Evolutionary conservation across 2,797 vertebrate species (phyloP).

Genomic region (Tenualosa ilisha): DNA sequence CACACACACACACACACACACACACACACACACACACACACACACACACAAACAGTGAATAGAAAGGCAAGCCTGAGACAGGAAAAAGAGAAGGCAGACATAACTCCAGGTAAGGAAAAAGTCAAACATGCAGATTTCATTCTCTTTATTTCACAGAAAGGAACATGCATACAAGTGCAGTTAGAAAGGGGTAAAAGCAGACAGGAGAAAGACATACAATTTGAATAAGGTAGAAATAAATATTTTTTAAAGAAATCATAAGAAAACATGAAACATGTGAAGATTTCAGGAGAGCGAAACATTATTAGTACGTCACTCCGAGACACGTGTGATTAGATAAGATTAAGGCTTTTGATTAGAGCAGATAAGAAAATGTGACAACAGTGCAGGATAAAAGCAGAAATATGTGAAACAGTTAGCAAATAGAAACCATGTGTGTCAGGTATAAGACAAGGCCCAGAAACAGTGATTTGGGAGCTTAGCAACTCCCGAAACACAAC

Average conservation of each 20-base stretch:
- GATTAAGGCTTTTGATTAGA: constrained; percentile 14
- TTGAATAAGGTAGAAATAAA: constrained; percentile 10
- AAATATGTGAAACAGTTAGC: neutral
- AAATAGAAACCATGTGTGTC: neutral
- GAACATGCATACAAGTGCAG: constrained; percentile 10
- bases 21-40: too few species aligned
- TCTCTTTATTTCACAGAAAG: constrained; percentile 5
- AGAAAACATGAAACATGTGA: constrained; percentile 1
- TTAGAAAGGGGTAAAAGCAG: neutral
- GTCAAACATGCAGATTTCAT: constrained; percentile 13
- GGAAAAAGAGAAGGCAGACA: neutral
- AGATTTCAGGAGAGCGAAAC: constrained; percentile 20
- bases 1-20: too few species aligned
- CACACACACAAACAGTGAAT: neutral
- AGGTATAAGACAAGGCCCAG: neutral
- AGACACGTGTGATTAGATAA: neutral
- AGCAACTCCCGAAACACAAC: neutral
- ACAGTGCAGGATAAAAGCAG: neutral
- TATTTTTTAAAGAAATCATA: neutral
- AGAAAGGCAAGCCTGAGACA: neutral
- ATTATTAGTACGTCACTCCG: neutral
- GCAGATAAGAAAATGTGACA: neutral
- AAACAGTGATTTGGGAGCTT: neutral
- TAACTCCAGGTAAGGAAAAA: neutral
- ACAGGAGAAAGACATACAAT: constrained; percentile 11